A percentile compares a stretch with the other conserved stretches of the same genome.
Conservation (phyloP, 2,888 invertebrate genomes). For the Acanthosoma haemorrhoidale region DNA sequence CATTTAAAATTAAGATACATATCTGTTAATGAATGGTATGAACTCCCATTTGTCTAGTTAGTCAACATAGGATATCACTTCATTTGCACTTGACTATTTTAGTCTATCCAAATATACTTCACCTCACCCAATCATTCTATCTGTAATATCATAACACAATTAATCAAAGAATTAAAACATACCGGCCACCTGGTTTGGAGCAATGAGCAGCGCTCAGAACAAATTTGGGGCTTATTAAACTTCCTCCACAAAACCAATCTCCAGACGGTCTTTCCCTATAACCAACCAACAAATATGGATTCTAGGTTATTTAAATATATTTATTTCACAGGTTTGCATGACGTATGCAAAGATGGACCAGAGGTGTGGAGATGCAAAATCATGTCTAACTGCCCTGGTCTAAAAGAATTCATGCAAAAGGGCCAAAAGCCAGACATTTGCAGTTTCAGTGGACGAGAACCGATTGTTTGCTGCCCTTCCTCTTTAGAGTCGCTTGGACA, state of each 20-base stretch:
- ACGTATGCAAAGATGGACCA: neutral
- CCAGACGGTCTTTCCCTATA: constrained; percentile 20
- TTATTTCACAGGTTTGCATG: neutral
- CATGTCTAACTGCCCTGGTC: neutral
- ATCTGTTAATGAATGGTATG: too few relatives aligned
- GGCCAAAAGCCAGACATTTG: constrained; percentile 24
- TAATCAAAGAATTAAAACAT: too few relatives aligned
- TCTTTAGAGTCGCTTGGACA: neutral
- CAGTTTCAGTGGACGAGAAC: constrained; percentile 7
- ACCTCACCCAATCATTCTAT: too few relatives aligned
- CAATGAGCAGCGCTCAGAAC: constrained; percentile 52
- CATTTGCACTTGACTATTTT: too few relatives aligned
- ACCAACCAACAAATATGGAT: neutral
- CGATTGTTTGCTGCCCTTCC: constrained; percentile 31
- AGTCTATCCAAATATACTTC: too few relatives aligned
- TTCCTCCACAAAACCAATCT: constrained; percentile 49
- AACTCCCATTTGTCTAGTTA: too few relatives aligned
- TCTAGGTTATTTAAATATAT: neutral
- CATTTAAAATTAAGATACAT: too few relatives aligned
- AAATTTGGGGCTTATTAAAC: constrained; percentile 48
- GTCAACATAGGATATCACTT: too few relatives aligned
- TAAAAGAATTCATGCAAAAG: neutral
- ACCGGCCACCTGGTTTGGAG: constrained; percentile 30
- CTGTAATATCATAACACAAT: too few relatives aligned
- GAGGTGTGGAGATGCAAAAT: neutral